Evolutionary conservation across 2,113 vertebrate genomes (phyloP), one percentile per base, ranked within the genome.

Genomic region (Rhizomys pruinosus): DNA sequence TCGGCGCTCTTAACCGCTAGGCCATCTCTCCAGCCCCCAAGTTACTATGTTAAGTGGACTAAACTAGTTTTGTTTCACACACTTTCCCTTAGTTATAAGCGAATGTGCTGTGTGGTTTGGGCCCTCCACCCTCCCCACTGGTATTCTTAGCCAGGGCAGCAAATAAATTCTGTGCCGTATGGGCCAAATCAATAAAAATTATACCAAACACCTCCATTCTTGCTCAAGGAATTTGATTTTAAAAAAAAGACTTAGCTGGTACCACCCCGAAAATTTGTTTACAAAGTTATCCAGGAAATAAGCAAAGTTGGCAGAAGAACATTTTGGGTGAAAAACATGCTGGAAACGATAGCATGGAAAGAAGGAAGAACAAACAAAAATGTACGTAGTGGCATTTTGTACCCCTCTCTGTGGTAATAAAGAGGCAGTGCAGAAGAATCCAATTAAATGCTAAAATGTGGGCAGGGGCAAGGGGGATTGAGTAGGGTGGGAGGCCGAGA

Each of bases 341-440:
- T 93, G 47, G 72, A n/a, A n/a, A n/a, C n/a, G n/a, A n/a, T n/a
- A n/a, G n/a, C n/a, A n/a, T n/a, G n/a, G n/a, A n/a, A n/a, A 37
- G 69, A 81, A 93, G 78, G 90, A 91, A 85, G 80, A 96, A 29
- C 55, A 72, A 74, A 95, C 39, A 66, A 74, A 91, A 79, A 74
- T 73, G 25, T 89, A 37, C 69, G 29, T 61, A 23, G 27, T 95
- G 23, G 87, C 71, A 80, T 69, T 82, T 94, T 94, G 39, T 90
- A 90, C 92, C 47, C n/a, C 74, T 63, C 79, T 77, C 73, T 78
- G 47, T 64, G 32, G 93, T 91, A 96, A 84, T 96, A 97, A 97
- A 95, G 64, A 55, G 90, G 34, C 37, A 81, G n/a, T 90, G 88
- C 61, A 85, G 7, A 55, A 90, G 73, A 52, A 87, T 0, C 17